A percentile compares a stretch with the other conserved stretches of the same genome.
Conservation (phyloP, 2,113 vertebrate species). For the Phycodurus eques region DNA sequence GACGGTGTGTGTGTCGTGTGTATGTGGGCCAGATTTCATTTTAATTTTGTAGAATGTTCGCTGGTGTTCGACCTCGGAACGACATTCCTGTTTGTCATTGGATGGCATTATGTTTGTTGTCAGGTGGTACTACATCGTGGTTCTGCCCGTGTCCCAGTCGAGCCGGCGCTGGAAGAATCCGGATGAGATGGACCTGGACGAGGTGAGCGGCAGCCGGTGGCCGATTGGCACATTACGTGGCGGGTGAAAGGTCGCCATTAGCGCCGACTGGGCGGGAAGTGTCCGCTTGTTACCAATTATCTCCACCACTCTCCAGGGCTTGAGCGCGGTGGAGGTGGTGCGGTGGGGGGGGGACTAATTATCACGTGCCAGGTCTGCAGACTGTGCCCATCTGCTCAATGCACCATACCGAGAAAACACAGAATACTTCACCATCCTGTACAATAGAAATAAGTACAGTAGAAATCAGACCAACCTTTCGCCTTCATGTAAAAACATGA, state of each 20-base stretch:
- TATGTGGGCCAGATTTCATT: slow-evolving; percentile 46
- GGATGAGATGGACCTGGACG: slow-evolving; percentile 93
- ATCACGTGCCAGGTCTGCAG: slow-evolving; percentile 43
- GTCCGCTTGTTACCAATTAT: slow-evolving; percentile 54
- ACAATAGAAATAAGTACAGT: neutral
- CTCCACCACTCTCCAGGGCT: slow-evolving; percentile 21
- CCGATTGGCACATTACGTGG: slow-evolving; percentile 45
- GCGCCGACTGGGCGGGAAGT: slow-evolving; percentile 54
- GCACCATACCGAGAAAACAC: slow-evolving; percentile 6
- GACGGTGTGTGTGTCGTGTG: slow-evolving; percentile 25
- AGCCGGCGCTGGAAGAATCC: slow-evolving; percentile 80
- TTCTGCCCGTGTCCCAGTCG: slow-evolving; percentile 82
- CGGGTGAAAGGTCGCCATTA: slow-evolving; percentile 38
- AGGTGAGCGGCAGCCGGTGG: slow-evolving; percentile 72
- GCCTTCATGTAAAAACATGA: too few species aligned
- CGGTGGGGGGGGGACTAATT: slow-evolving; percentile 39
- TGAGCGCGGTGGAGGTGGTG: slow-evolving; percentile 22
- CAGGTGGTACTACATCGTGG: slow-evolving; percentile 97
- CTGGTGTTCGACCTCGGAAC: slow-evolving; percentile 39
- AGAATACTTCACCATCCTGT: neutral
- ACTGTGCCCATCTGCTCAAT: slow-evolving; percentile 47
- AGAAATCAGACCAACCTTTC: neutral
- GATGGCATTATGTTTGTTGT: neutral
- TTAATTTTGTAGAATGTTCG: neutral
- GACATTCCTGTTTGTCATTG: slow-evolving; percentile 24